Evolutionary conservation across 2,888 invertebrate species (phyloP).

Genomic region (Caradrina clavipalpis): DNA sequence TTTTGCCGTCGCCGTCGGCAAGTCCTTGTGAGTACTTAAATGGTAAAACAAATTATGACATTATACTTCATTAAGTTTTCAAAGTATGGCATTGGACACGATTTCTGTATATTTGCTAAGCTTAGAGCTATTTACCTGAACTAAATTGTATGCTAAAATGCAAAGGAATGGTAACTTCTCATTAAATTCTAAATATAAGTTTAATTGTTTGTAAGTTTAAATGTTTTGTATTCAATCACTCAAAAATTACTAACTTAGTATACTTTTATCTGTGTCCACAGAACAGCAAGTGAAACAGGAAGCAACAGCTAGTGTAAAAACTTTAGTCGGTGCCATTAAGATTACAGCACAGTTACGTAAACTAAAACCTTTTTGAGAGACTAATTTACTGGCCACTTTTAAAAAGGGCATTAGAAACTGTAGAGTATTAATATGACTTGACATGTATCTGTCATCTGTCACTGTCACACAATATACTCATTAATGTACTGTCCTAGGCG

Average conservation of each 20-base stretch:
- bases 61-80: constrained; percentile 47
- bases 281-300: neutral
- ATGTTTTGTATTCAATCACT: no score
- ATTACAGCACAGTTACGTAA: constrained; percentile 11
- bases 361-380: constrained; percentile 8
- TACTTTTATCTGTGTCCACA: neutral
- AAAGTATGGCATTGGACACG: constrained; percentile 14
- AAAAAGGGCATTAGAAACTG: constrained; percentile 20
- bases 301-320: neutral
- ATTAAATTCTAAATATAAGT: neutral
- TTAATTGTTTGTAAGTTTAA: neutral
- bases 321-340: no score
- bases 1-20: constrained; percentile 23
- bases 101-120: constrained; percentile 17
- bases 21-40: constrained; percentile 37
- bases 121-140: constrained; percentile 10
- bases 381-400: constrained; percentile 11
- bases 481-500: constrained; percentile 16
- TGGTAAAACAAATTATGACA: constrained; percentile 41
- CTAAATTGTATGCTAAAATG: constrained; percentile 21
- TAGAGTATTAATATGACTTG: constrained; percentile 37
- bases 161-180: constrained; percentile 4
- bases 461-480: constrained; percentile 10
- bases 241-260: no score
- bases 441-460: constrained; percentile 47